Base-by-base conservation (phyloP, 2,113 vertebrate species). In the Rhegmatorhina hoffmannsi region DNA sequence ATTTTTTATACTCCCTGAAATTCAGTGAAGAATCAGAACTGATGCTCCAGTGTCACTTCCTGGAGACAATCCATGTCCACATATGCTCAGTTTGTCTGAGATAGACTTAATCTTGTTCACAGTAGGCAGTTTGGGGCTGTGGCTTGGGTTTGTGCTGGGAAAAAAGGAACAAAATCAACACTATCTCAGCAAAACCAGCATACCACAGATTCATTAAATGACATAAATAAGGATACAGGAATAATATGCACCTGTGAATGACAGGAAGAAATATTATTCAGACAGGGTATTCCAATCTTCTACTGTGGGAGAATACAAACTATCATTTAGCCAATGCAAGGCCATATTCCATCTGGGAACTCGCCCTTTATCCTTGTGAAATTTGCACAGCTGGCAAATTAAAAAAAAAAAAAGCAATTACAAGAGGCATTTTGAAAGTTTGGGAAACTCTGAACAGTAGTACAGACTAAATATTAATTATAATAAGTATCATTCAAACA, bases 391-490 rank as follows among this genome's bases (percentile, higher is more conserved):
- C 75, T 95, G 94, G 38, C 31, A 94, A 64, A 33, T 82, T 75
- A 67, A 36, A 58, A 5, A 53, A 9, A 10, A 67, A 59, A 84
- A 49, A 78, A 7, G 14, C 49, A 74, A 82, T 95, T 94, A 93
- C 21, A 77, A 59, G 67, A 84, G 81, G 36, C 55, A 66, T 97
- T 96, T 75, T 77, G 64, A 80, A 96, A 95, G 53, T 96, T 5
- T 89, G 59, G 47, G 36, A 75, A 94, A 96, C 73, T 81, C 92
- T 73, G 56, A 96, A 63, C 47, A 76, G 68, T 63, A 73, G 94
- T 95, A 92, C 81, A 94, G 66, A 82, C 70, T 85, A 96, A 96
- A 94, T 95, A 97, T 90, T 97, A 97, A 96, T 96, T 97, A 92
- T 70, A 95, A 96, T 59, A 94, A 96, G 88, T 94, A 91, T 94